phyloP scores from a whole-genome alignment of 1,140 invertebrate species.

The Xylocopa sonorina region DNA sequence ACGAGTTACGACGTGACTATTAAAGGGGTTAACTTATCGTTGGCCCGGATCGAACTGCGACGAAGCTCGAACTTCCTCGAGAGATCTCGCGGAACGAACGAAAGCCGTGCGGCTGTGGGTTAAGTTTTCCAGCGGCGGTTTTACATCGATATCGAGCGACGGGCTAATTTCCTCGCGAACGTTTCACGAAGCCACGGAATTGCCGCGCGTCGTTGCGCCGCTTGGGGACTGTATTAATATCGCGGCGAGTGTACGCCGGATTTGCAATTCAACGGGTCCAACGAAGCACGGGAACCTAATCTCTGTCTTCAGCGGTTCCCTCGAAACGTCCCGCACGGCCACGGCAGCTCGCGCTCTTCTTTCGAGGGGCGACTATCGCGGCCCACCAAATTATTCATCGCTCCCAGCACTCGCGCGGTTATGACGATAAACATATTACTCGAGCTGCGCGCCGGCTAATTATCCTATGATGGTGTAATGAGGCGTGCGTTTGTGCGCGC shows the following conservation, averaged over 20 bases:
- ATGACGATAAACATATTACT: background rate
- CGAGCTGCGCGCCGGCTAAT: background rate
- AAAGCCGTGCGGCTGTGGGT: too few relatives aligned
- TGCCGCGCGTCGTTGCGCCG: background rate
- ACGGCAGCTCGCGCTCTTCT: background rate
- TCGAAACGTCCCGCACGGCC: too few relatives aligned
- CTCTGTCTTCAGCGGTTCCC: constrained; percentile 7
- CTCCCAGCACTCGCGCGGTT: background rate
- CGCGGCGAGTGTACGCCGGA: background rate
- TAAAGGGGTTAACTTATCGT: constrained; percentile 15
- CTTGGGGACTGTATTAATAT: background rate
- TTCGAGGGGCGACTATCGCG: background rate
- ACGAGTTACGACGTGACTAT: constrained; percentile 1
- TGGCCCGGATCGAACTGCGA: background rate
- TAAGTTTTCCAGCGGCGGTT: background rate
- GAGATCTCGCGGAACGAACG: background rate
- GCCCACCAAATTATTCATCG: constrained; percentile 11
- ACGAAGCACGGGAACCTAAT: background rate
- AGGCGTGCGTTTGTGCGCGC: background rate
- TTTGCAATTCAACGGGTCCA: constrained; percentile 16
- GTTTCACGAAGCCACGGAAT: background rate
- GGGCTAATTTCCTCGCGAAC: background rate
- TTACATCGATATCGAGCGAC: background rate
- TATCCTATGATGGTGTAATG: background rate
- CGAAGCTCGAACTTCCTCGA: background rate